Evolutionary conservation across 2,113 vertebrate species (phyloP).

Genomic region (Ictalurus punctatus): DNA sequence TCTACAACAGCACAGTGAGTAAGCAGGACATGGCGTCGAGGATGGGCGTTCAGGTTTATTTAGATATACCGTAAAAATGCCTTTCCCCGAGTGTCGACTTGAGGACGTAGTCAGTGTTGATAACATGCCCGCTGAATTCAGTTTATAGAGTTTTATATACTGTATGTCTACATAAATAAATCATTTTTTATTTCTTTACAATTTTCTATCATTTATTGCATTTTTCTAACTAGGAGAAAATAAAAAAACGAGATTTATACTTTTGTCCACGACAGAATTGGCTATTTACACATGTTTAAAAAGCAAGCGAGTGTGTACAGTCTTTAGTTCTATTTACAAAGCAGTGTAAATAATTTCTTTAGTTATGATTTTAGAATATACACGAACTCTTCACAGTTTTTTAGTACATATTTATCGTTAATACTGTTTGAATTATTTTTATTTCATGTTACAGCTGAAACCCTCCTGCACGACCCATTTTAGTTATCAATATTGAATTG

Average conservation of each 20-base stretch:
- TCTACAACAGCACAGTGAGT: slow-evolving; percentile 72
- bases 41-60: slow-evolving; percentile 50
- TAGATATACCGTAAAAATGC: slow-evolving; percentile 33
- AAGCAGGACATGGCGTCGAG: slow-evolving; percentile 60
- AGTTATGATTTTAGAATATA: slow-evolving; percentile 86
- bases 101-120: slow-evolving; percentile 56
- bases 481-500: slow-evolving; percentile 76
- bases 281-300: slow-evolving; percentile 93
- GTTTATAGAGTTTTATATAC: slow-evolving; percentile 59
- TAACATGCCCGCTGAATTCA: slow-evolving; percentile 62
- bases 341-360: slow-evolving; percentile 82
- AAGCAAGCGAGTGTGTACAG: slow-evolving; percentile 95
- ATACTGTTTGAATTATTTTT: slow-evolving; percentile 60
- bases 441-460: slow-evolving; percentile 72
- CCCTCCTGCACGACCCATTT: slow-evolving; percentile 63
- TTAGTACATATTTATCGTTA: slow-evolving; percentile 73
- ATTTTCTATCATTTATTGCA: slow-evolving; percentile 93
- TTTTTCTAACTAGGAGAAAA: slow-evolving; percentile 91
- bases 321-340: slow-evolving; percentile 73
- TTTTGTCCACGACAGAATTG: slow-evolving; percentile 82
- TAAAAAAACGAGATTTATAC: slow-evolving; percentile 85
- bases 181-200: slow-evolving; percentile 52
- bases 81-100: slow-evolving; percentile 31
- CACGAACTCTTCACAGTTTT: slow-evolving; percentile 93
- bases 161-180: slow-evolving; percentile 64